Percentiles rank a stretch among this genome's conserved stretches.
These are phyloP conservation scores for Montifringilla adamsi DNA, from an alignment of 2,113 vertebrate species.

Conservation along the genomic window DNA sequence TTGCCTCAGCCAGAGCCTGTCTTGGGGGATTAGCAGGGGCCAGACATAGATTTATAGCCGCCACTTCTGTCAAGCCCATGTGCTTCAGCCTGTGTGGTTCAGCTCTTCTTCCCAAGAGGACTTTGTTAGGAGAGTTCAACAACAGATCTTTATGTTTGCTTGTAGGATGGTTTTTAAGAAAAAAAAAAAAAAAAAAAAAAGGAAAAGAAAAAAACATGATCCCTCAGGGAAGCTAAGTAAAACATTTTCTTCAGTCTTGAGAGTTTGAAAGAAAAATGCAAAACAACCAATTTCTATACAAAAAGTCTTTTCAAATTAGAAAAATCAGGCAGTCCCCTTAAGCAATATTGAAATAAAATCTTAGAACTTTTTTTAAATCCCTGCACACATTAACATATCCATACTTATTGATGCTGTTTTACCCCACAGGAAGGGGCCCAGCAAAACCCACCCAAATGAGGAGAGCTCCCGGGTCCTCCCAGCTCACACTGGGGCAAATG, in stretches of 20 bases:
- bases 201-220: neutral
- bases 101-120: neutral
- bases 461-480: neutral
- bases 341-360: neutral
- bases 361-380: neutral
- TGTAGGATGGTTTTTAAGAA: neutral
- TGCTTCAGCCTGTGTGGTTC: neutral
- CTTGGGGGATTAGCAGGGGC: neutral
- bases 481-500: accelerated
- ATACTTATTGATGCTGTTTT: neutral
- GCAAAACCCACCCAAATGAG: neutral
- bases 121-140: neutral
- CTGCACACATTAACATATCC: accelerated
- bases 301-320: neutral
- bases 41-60: neutral
- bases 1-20: neutral
- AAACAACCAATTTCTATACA: neutral
- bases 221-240: neutral
- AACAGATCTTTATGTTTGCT: neutral
- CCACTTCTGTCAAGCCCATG: neutral
- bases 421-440: neutral
- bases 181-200: accelerated
- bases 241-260: neutral
- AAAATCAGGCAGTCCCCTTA: neutral
- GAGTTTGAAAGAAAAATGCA: neutral